Evolutionary conservation across 2,888 invertebrate species (phyloP).

Genomic region (Hemithea aestivaria): DNA sequence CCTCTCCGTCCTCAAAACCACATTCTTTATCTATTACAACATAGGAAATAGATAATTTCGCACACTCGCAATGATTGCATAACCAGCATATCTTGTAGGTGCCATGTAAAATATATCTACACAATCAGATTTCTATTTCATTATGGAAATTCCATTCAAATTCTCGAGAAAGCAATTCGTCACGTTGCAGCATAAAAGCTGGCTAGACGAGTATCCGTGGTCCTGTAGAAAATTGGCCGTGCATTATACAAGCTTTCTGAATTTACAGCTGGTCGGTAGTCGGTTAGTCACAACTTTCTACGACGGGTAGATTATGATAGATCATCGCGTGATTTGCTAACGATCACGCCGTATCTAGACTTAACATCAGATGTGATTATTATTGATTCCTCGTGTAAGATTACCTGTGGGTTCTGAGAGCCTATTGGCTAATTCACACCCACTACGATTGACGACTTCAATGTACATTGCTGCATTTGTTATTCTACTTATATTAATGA

Average conservation of each 20-base stretch:
- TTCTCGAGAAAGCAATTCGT: not conserved
- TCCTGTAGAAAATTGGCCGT: conserved; percentile 7
- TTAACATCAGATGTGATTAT: too few relatives aligned
- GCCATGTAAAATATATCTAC: too few relatives aligned
- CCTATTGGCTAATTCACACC: too few relatives aligned
- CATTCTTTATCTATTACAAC: too few relatives aligned
- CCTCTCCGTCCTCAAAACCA: too few relatives aligned
- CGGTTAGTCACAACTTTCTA: conserved; percentile 27
- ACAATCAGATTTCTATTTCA: not conserved
- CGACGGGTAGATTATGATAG: conserved; percentile 10
- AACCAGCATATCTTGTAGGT: too few relatives aligned
- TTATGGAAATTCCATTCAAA: not conserved
- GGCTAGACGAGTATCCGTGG: conserved; percentile 4
- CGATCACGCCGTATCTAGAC: conserved; percentile 15
- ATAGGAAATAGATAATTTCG: conserved; percentile 4
- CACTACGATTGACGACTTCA: too few relatives aligned
- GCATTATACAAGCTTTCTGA: conserved; percentile 19
- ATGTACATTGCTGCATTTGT: too few relatives aligned
- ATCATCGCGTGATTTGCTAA: conserved; percentile 12
- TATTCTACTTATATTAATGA: too few relatives aligned
- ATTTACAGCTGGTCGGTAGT: conserved; percentile 15
- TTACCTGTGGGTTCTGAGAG: too few relatives aligned
- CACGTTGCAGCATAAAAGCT: conserved; percentile 2
- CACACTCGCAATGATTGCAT: not conserved
- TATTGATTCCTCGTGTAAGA: too few relatives aligned